phyloP scores from a whole-genome alignment of 2,888 invertebrate genomes.

The Diloba caeruleocephala region DNA sequence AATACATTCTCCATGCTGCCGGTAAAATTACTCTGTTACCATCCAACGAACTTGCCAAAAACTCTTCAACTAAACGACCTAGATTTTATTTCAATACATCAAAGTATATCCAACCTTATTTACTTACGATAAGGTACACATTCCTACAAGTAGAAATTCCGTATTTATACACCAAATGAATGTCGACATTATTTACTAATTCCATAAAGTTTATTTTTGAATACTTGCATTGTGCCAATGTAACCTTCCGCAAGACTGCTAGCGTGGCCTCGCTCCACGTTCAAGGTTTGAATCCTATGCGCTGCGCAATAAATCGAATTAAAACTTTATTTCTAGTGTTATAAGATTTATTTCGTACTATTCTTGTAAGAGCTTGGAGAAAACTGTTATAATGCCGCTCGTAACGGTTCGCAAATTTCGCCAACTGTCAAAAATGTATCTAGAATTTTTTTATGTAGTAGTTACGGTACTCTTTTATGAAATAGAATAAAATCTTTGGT shows the following conservation, averaged over 20 bases:
- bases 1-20: slow-evolving; percentile 30
- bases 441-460: slow-evolving; percentile 25
- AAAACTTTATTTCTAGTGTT: slow-evolving; percentile 24
- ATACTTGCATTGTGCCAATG: slow-evolving; percentile 37
- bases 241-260: slow-evolving; percentile 74
- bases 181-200: slow-evolving; percentile 42
- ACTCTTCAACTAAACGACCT: slow-evolving; percentile 52
- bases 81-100: slow-evolving; percentile 29
- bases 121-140: slow-evolving; percentile 24
- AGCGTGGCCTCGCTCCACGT: slow-evolving; percentile 79
- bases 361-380: slow-evolving; percentile 18
- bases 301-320: slow-evolving; percentile 38
- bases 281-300: slow-evolving; percentile 77
- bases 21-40: slow-evolving; percentile 54
- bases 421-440: slow-evolving; percentile 41
- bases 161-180: slow-evolving; percentile 28
- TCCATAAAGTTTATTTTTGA: slow-evolving; percentile 34
- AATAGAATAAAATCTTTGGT: too few relatives aligned
- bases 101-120: slow-evolving; percentile 29
- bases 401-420: slow-evolving; percentile 42
- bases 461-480: slow-evolving; percentile 24
- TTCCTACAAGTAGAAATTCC: slow-evolving; percentile 4
- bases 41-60: slow-evolving; percentile 60
- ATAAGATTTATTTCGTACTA: slow-evolving; percentile 29
- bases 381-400: slow-evolving; percentile 37